A percentile compares a stretch with the other conserved stretches of the same genome.
Conservation (phyloP, 2,797 vertebrate species). For the Threskiornis aethiopicus region DNA sequence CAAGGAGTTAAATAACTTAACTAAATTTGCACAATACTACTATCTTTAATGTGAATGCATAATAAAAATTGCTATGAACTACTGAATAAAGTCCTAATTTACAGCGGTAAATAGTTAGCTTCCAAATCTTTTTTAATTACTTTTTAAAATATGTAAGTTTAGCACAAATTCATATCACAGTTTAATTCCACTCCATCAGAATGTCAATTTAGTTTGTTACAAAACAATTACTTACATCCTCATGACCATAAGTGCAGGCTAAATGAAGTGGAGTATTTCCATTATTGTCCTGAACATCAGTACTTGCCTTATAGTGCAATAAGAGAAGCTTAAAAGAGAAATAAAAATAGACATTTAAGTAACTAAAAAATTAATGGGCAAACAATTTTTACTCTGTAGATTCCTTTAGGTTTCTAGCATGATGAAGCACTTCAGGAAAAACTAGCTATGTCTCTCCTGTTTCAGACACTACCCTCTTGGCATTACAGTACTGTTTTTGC, state of each 20-base stretch:
- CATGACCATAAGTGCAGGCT: constrained; percentile 93
- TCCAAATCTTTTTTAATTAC: background rate
- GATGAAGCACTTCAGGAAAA: background rate
- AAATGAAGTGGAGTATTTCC: constrained; percentile 93
- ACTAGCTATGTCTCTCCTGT: background rate
- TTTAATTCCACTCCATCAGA: background rate
- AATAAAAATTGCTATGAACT: background rate
- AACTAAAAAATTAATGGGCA: background rate
- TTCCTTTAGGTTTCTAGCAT: background rate
- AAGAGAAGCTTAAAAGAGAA: constrained; percentile 85
- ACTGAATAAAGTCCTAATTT: background rate
- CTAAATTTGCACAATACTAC: background rate
- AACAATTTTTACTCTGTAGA: background rate
- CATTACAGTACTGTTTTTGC: background rate
- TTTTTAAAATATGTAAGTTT: background rate
- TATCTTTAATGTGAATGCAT: background rate
- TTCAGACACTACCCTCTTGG: background rate
- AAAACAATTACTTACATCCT: constrained; percentile 86
- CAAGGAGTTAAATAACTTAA: background rate
- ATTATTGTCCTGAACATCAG: constrained; percentile 90
- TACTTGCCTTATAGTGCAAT: constrained; percentile 89
- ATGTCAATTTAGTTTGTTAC: background rate
- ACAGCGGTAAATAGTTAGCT: background rate
- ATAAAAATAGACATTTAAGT: background rate
- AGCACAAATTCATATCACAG: background rate